Percentiles rank a stretch among this genome's conserved stretches.
These are phyloP conservation scores for Meda fulgida DNA, from an alignment of 2,797 vertebrate species.

Conservation along the genomic window DNA sequence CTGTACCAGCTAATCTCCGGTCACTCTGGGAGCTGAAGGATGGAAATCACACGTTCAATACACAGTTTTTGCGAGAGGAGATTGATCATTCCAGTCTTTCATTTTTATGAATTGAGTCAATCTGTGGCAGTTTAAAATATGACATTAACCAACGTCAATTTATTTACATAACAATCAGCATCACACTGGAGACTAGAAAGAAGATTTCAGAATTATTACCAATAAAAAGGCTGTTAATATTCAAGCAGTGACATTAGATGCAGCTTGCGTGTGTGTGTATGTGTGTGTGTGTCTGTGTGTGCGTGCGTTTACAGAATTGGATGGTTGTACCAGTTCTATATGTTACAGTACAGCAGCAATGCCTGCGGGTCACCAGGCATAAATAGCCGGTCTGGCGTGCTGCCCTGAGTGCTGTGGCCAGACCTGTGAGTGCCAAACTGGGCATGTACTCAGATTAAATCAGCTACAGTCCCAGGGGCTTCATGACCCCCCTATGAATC, in stretches of 20 bases:
- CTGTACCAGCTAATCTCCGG: constrained; percentile 59
- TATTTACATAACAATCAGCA: neutral
- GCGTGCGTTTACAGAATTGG: constrained; percentile 7
- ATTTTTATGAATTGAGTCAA: neutral
- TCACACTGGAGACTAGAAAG: neutral
- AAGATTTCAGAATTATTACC: neutral
- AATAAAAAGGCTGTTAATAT: constrained; percentile 4
- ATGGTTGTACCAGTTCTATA: constrained; percentile 34
- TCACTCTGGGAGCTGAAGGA: constrained; percentile 70
- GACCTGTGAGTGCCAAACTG: constrained; percentile 7
- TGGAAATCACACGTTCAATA: neutral
- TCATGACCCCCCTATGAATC: neutral
- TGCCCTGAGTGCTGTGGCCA: constrained; percentile 29
- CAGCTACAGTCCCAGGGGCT: constrained; percentile 9
- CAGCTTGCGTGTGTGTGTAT: neutral
- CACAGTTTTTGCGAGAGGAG: neutral
- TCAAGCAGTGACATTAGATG: constrained; percentile 9
- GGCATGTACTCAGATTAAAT: neutral
- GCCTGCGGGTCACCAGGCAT: constrained; percentile 33
- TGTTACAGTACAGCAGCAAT: constrained; percentile 21
- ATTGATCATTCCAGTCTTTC: neutral
- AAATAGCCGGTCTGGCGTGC: constrained; percentile 31
- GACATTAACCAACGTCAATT: neutral
- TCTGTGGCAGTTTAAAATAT: neutral
- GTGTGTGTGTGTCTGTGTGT: neutral